Evolutionary conservation across 2,797 vertebrate genomes (phyloP).

Genomic region (Nannoperca australis): DNA sequence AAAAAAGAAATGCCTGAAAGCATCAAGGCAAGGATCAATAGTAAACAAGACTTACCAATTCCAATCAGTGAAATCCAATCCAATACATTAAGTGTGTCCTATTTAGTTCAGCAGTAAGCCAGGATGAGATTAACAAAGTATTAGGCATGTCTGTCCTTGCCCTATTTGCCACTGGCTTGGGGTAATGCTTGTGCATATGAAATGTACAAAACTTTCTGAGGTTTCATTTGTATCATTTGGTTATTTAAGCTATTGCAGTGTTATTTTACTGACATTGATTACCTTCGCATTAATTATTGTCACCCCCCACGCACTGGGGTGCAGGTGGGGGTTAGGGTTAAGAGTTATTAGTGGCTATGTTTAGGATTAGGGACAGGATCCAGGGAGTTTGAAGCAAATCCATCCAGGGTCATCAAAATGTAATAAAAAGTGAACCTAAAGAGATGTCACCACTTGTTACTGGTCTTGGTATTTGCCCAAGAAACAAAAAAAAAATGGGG

Average conservation of each 20-base stretch:
- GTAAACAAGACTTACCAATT: slow-evolving; percentile 45
- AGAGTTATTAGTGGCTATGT: slow-evolving; percentile 24
- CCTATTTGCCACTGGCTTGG: slow-evolving; percentile 22
- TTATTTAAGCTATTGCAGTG: neutral
- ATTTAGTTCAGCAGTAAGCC: slow-evolving; percentile 34
- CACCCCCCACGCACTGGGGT: neutral
- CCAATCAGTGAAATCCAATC: slow-evolving; percentile 43
- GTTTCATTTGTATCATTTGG: neutral
- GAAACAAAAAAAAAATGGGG: neutral
- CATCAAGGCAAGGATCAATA: slow-evolving; percentile 32
- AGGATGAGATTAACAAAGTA: slow-evolving; percentile 43
- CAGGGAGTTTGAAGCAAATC: slow-evolving; percentile 22
- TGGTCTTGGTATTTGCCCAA: neutral
- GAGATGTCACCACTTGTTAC: neutral
- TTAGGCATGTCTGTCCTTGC: slow-evolving; percentile 28
- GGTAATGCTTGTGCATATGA: slow-evolving; percentile 7
- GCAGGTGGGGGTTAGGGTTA: neutral
- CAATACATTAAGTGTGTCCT: slow-evolving; percentile 41
- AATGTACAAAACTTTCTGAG: neutral
- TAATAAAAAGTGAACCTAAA: neutral
- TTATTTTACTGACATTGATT: slow-evolving; percentile 30
- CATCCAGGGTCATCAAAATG: slow-evolving; percentile 14
- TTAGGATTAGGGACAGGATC: slow-evolving; percentile 35
- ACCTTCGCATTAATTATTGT: slow-evolving; percentile 24
- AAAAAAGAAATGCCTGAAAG: neutral